Conservation (phyloP, 2,113 vertebrate species). For the Apus apus region DNA sequence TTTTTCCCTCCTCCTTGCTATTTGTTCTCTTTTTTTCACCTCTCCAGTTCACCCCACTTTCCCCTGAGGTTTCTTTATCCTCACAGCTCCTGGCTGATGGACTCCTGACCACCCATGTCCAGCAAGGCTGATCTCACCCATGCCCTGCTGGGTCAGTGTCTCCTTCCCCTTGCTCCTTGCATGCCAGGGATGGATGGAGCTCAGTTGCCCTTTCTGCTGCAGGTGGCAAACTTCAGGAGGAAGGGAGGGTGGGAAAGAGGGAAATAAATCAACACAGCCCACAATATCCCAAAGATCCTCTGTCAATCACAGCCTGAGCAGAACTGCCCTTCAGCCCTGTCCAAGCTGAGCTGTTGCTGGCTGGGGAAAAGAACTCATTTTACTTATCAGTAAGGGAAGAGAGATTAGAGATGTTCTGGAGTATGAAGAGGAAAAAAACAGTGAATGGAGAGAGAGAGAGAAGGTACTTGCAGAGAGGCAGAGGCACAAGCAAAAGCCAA, state of each 20-base stretch:
- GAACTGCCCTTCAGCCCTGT: background rate
- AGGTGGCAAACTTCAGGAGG: background rate
- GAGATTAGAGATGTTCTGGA: conserved; percentile 31
- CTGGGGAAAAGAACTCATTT: conserved; percentile 19
- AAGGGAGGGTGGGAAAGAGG: background rate
- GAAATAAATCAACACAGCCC: background rate
- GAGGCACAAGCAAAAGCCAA: background rate
- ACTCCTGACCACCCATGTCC: background rate
- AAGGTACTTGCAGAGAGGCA: background rate
- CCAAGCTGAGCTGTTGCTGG: background rate
- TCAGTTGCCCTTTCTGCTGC: background rate
- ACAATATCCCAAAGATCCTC: background rate
- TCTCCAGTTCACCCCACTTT: background rate
- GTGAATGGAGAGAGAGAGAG: background rate
- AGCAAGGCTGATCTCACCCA: background rate
- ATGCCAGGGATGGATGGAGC: fast-evolving
- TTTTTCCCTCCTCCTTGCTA: background rate
- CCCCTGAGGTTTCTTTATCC: background rate
- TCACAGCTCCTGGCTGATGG: background rate
- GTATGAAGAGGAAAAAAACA: background rate
- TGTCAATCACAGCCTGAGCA: background rate
- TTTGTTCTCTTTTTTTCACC: conserved; percentile 6
- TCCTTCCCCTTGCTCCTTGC: background rate
- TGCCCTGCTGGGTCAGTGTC: fast-evolving
- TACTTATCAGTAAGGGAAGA: background rate